Conservation (phyloP, 2,888 invertebrate species). For the Hermodice carunculata region DNA sequence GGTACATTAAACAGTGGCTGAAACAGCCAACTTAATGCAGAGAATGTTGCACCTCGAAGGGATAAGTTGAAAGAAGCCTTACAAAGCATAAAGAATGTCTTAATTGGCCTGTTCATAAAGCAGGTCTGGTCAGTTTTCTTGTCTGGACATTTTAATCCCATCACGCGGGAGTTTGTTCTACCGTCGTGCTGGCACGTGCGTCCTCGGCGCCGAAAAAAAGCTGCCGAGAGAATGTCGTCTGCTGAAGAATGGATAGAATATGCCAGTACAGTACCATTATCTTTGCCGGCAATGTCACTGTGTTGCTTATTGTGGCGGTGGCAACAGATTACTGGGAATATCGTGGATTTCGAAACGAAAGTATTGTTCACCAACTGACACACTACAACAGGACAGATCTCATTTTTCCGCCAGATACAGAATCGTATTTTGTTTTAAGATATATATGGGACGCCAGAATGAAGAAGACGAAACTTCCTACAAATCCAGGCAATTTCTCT, state of each 20-base stretch:
- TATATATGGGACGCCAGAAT: constrained; percentile 22
- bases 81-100: too few species aligned
- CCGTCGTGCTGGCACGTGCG: too few species aligned
- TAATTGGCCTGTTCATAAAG: too few species aligned
- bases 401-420: constrained; percentile 48
- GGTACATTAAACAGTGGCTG: too few species aligned
- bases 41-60: too few species aligned
- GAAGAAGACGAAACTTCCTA: not conserved
- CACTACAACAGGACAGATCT: constrained; percentile 37
- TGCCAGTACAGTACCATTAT: constrained; percentile 60
- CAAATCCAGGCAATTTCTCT: not conserved
- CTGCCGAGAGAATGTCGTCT: not conserved
- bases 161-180: too few species aligned
- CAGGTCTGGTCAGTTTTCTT: too few species aligned
- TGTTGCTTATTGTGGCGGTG: constrained; percentile 54
- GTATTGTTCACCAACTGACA: constrained; percentile 36
- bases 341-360: constrained; percentile 46
- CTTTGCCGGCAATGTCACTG: constrained; percentile 56
- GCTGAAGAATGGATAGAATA: constrained; percentile 38
- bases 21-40: too few species aligned
- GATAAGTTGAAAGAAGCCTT: too few species aligned
- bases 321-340: constrained; percentile 63
- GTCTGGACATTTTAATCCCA: too few species aligned
- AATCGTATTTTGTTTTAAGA: constrained; percentile 47
- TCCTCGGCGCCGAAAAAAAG: too few species aligned